These are phyloP conservation scores for Helicolenus hilgendorfi DNA, from an alignment of 2,797 vertebrate species.

Conservation along the genomic window DNA sequence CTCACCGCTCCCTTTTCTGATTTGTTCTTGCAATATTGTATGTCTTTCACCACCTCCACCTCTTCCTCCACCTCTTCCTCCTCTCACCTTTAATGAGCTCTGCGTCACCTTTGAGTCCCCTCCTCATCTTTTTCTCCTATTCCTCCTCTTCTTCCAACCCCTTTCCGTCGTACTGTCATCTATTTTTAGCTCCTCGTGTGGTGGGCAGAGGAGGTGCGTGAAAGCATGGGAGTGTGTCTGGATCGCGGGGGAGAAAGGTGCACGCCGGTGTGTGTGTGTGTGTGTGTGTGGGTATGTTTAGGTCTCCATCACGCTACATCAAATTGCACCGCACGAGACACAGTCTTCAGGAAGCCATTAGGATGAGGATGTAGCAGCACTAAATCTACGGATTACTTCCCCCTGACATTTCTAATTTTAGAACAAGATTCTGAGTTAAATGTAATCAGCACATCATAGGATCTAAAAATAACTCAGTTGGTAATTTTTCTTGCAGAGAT, in stretches of 20 bases:
- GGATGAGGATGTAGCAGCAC: conserved; percentile 26
- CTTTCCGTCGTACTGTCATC: conserved; percentile 68
- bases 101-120: conserved; percentile 44
- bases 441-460: conserved; percentile 62
- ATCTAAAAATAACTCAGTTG: conserved; percentile 52
- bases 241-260: conserved; percentile 71
- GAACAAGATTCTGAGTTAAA: conserved; percentile 36
- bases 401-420: conserved; percentile 61
- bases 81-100: conserved; percentile 33
- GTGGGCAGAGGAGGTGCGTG: conserved; percentile 81
- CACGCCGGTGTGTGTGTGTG: conserved; percentile 23
- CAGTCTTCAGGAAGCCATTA: conserved; percentile 64
- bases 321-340: conserved; percentile 71
- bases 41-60: conserved; percentile 1
- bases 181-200: conserved; percentile 91
- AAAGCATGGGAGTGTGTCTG: conserved; percentile 85
- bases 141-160: conserved; percentile 62
- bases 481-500: conserved; percentile 41
- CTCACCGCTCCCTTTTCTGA: conserved; percentile 12
- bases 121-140: conserved; percentile 35
- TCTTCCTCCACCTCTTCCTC: conserved; percentile 8
- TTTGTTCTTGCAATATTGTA: conserved; percentile 1
- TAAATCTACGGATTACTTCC: conserved; percentile 53
- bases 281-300: conserved; percentile 52
- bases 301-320: conserved; percentile 67